These are phyloP conservation scores for Phenganax marumi DNA, from an alignment of 92 coral and sea anemone species.

Conservation along the genomic window DNA sequence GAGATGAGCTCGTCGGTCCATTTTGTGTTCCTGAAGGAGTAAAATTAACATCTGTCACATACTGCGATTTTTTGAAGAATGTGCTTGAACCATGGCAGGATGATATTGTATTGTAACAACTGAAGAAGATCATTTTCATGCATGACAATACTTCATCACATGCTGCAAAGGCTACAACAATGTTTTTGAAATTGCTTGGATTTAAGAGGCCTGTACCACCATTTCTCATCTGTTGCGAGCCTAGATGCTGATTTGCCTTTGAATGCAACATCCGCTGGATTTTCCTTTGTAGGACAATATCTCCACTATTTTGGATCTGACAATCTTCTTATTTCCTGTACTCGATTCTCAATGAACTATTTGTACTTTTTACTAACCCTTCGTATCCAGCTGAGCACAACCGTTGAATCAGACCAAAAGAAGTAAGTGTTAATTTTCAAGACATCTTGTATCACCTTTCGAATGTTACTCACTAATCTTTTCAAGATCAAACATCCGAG, in stretches of 20 bases:
- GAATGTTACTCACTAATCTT: not conserved
- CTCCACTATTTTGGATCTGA: not conserved
- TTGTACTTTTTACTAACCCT: slow-evolving; percentile 8
- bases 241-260: not conserved
- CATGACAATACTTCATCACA: not conserved
- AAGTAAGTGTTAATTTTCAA: not conserved
- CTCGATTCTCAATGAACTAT: slow-evolving; percentile 9
- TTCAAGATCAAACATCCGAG: not conserved
- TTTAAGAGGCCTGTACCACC: not conserved
- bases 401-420: slow-evolving; percentile 1
- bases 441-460: not conserved
- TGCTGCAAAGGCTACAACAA: not conserved
- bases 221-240: slow-evolving; percentile 4
- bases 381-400: slow-evolving; percentile 6
- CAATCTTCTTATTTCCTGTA: slow-evolving; percentile 4
- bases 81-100: too few species aligned
- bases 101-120: not conserved
- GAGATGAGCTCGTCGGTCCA: too few species aligned
- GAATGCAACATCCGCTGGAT: slow-evolving; percentile 20
- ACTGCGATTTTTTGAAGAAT: too few species aligned
- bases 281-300: slow-evolving; percentile 25
- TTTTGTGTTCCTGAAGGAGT: not conserved
- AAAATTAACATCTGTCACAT: not conserved
- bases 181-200: too few species aligned
- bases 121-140: too few species aligned